Conservation (phyloP, 2,113 vertebrate species). For the Ochotona princeps region DNA sequence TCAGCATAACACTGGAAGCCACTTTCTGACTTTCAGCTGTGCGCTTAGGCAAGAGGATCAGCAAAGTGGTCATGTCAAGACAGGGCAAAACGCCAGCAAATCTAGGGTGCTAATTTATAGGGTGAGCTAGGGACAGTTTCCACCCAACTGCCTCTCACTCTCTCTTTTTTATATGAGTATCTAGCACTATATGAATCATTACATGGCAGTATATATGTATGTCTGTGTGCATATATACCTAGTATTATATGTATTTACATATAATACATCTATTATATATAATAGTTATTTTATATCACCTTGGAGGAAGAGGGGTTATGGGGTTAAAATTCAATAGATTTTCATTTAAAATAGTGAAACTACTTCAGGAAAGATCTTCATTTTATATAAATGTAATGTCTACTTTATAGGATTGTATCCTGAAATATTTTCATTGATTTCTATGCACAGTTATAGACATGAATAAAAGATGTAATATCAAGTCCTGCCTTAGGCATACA, state of each 20-base stretch:
- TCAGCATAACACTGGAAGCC: conserved; percentile 59
- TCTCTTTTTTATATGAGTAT: no score
- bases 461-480: not conserved
- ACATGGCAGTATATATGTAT: no score
- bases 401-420: not conserved
- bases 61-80: not conserved
- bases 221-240: no score
- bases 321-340: not conserved
- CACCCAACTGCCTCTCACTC: not conserved
- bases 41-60: not conserved
- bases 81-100: not conserved
- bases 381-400: not conserved
- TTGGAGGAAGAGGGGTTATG: not conserved
- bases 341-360: not conserved
- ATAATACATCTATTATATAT: no score
- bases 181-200: no score
- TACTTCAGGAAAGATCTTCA: not conserved
- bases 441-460: not conserved
- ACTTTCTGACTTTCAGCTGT: conserved; percentile 28
- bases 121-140: accelerated
- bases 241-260: no score
- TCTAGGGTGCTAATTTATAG: not conserved
- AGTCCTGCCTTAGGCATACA: not conserved
- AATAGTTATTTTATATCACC: not conserved
- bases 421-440: conserved; percentile 23